Conservation (phyloP, 2,797 vertebrate species). For the Psittacula derbiana region DNA sequence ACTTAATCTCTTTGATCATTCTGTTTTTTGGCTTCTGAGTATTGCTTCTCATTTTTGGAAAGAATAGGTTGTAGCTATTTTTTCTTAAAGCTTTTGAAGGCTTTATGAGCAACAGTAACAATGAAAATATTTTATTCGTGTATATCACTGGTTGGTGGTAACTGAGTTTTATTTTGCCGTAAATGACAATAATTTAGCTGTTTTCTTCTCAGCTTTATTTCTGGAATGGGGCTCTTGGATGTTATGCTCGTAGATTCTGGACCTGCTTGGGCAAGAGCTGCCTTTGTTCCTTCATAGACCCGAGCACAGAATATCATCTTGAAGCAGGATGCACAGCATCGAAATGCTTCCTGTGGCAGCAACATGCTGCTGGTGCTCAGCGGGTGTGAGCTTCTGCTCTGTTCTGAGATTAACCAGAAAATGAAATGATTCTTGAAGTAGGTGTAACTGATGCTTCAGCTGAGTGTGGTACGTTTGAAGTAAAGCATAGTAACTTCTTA, state of each 20-base stretch:
- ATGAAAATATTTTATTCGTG: background rate
- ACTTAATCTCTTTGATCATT: background rate
- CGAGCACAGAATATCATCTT: background rate
- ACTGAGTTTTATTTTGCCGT: background rate
- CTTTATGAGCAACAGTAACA: background rate
- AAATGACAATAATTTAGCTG: background rate
- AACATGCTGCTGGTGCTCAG: background rate
- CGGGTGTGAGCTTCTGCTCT: background rate
- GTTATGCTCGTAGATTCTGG: background rate
- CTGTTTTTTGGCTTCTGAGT: background rate
- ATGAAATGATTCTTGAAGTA: background rate
- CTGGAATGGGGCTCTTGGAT: background rate
- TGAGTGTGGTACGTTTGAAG: background rate
- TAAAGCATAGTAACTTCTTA: background rate
- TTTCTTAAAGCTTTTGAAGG: background rate
- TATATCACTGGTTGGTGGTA: background rate
- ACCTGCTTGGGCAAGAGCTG: background rate
- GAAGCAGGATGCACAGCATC: background rate
- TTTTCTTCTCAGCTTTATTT: background rate
- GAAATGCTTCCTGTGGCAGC: background rate
- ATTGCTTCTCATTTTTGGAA: background rate
- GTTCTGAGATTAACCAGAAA: background rate
- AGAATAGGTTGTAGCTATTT: background rate
- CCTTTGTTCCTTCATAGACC: background rate
- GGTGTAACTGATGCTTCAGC: background rate